A percentile compares a stretch with the other conserved stretches of the same genome.
Conservation (phyloP, 2,888 invertebrate genomes). For the Schrankia costaestrigalis region DNA sequence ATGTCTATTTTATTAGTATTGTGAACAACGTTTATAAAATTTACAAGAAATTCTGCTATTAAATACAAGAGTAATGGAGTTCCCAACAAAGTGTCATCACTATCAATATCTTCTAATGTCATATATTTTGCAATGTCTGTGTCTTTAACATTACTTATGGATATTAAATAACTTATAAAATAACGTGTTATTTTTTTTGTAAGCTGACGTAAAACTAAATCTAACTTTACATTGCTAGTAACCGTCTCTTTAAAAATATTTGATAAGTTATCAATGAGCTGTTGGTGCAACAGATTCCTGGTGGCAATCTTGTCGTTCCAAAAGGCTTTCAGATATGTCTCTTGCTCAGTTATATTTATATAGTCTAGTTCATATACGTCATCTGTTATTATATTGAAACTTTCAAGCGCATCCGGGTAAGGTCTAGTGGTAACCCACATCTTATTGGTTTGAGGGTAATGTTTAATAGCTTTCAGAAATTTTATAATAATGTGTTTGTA, state of each 20-base stretch:
- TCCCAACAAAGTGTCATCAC: constrained; percentile 1
- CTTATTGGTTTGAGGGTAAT: constrained; percentile 1
- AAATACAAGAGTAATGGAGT: constrained; percentile 19
- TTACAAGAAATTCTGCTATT: constrained; percentile 13
- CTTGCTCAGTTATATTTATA: constrained; percentile 8
- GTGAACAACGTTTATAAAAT: constrained; percentile 3
- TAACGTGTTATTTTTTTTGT: too few relatives aligned
- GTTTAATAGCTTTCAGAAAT: constrained; percentile 1
- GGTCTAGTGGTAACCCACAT: constrained; percentile 24
- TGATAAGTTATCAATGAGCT: too few relatives aligned
- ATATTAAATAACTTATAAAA: too few relatives aligned
- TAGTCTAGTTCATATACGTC: constrained; percentile 8
- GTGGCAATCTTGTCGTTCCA: constrained; percentile 9
- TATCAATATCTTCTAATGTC: too few relatives aligned
- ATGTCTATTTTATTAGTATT: constrained; percentile 6
- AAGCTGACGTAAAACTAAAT: background rate
- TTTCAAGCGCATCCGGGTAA: constrained; percentile 14
- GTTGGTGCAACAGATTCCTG: too few relatives aligned
- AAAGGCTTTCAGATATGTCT: constrained; percentile 13
- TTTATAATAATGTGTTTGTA: constrained; percentile 3
- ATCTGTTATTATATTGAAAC: constrained; percentile 14
- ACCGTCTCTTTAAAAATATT: too few relatives aligned
- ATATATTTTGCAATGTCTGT: background rate
- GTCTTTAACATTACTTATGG: too few relatives aligned
- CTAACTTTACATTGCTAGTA: background rate